Conservation (phyloP, 2,888 invertebrate species). For the Agrypnus murinus region DNA sequence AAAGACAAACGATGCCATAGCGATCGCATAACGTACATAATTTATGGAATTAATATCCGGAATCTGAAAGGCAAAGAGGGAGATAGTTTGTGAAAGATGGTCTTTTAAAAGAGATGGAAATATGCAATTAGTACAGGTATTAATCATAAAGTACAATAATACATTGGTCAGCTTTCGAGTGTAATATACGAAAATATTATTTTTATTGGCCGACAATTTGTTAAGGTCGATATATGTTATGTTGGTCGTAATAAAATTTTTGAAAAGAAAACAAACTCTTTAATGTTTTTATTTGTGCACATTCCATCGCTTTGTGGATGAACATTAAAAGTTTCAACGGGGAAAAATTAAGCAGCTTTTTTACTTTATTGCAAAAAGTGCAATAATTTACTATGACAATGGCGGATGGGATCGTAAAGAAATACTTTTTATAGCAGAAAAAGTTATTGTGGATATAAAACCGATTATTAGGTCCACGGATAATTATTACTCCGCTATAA, state of each 20-base stretch:
- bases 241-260: neutral
- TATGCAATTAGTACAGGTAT: conserved; percentile 63
- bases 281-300: too few relatives aligned
- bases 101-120: conserved; percentile 53
- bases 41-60: conserved; percentile 68
- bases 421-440: conserved; percentile 25
- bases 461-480: conserved; percentile 27
- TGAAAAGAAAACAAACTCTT: too few relatives aligned
- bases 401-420: neutral
- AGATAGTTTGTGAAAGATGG: conserved; percentile 48
- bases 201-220: conserved; percentile 1
- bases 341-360: too few relatives aligned
- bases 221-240: conserved; percentile 1
- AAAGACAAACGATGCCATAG: conserved; percentile 59
- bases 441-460: conserved; percentile 37
- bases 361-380: too few relatives aligned
- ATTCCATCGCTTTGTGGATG: too few relatives aligned
- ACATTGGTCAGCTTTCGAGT: conserved; percentile 42
- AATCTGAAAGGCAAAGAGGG: conserved; percentile 54
- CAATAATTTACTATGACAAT: neutral
- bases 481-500: conserved; percentile 7
- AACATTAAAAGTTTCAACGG: too few relatives aligned
- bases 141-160: conserved; percentile 58
- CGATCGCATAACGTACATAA: conserved; percentile 61
- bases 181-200: conserved; percentile 7